A percentile compares a stretch with the other conserved stretches of the same genome.
phyloP scores from a whole-genome alignment of 2,888 invertebrate genomes.

The Eustalomyia histrio region DNA sequence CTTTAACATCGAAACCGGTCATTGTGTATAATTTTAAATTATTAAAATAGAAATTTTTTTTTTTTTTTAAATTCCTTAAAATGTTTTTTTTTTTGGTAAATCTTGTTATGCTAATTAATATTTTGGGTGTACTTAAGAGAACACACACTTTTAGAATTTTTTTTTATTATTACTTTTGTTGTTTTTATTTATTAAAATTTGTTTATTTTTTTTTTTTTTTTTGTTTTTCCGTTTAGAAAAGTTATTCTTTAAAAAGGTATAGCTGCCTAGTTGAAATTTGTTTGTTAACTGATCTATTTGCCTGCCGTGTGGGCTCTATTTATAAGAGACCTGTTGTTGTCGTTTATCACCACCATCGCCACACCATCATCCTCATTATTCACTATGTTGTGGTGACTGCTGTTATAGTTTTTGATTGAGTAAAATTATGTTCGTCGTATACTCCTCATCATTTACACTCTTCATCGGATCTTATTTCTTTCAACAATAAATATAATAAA shows the following conservation, averaged over 20 bases:
- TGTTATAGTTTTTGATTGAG: conserved; percentile 21
- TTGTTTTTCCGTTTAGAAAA: neutral
- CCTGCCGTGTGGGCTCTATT: conserved; percentile 47
- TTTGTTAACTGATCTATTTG: conserved; percentile 64
- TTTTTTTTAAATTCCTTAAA: neutral
- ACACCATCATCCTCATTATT: no score
- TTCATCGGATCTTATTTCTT: conserved; percentile 2
- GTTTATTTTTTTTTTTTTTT: neutral
- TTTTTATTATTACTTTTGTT: conserved; percentile 4
- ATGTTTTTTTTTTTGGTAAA: neutral
- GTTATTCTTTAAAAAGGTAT: neutral
- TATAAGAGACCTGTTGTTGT: conserved; percentile 58
- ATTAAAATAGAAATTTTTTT: neutral
- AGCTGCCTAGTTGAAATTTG: conserved; percentile 28
- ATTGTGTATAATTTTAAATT: conserved; percentile 61
- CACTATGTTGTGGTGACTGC: neutral
- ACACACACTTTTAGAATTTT: neutral
- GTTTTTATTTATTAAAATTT: conserved; percentile 25
- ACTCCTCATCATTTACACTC: neutral
- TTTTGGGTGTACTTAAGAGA: no score
- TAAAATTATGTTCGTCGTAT: neutral
- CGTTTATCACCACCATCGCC: neutral
- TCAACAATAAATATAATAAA: neutral
- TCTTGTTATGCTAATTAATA: neutral
- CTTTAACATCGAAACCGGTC: conserved; percentile 71